Conservation (phyloP, 2,888 invertebrate genomes). For the Agapostemon virescens region DNA sequence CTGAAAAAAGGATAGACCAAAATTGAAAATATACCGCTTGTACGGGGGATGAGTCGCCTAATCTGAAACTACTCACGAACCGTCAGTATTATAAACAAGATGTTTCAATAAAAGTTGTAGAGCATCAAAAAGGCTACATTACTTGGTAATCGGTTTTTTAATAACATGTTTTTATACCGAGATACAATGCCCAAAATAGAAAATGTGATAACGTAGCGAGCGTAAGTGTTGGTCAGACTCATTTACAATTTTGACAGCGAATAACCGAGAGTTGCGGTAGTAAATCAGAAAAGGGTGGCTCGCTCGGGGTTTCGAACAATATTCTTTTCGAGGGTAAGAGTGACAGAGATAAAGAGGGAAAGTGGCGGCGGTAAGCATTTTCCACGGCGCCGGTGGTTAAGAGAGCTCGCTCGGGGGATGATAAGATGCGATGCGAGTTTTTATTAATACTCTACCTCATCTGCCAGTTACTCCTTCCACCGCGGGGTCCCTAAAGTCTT, state of each 20-base stretch:
- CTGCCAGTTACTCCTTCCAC: constrained; percentile 55
- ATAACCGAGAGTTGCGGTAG: constrained; percentile 10
- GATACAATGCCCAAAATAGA: not conserved
- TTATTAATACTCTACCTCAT: constrained; percentile 70
- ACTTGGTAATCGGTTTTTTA: not conserved
- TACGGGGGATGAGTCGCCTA: not conserved
- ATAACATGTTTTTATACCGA: not conserved
- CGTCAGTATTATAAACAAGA: not conserved
- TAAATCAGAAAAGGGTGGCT: constrained; percentile 53
- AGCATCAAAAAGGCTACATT: not conserved
- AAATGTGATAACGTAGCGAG: not conserved
- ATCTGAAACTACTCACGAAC: not conserved
- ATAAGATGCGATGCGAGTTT: constrained; percentile 71
- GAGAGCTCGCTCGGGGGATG: constrained; percentile 62
- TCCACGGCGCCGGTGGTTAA: constrained; percentile 59
- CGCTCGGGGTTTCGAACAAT: constrained; percentile 64
- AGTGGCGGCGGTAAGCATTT: constrained; percentile 59
- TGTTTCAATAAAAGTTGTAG: not conserved
- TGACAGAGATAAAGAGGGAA: constrained; percentile 63
- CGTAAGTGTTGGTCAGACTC: not conserved
- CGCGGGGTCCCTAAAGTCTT: constrained; percentile 62
- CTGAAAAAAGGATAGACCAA: no score
- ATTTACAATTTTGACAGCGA: not conserved
- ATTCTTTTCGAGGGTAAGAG: constrained; percentile 57
- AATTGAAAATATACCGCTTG: no score